phyloP scores from a whole-genome alignment of 1,140 invertebrate species.

The Pygmarrhopalites habei region DNA sequence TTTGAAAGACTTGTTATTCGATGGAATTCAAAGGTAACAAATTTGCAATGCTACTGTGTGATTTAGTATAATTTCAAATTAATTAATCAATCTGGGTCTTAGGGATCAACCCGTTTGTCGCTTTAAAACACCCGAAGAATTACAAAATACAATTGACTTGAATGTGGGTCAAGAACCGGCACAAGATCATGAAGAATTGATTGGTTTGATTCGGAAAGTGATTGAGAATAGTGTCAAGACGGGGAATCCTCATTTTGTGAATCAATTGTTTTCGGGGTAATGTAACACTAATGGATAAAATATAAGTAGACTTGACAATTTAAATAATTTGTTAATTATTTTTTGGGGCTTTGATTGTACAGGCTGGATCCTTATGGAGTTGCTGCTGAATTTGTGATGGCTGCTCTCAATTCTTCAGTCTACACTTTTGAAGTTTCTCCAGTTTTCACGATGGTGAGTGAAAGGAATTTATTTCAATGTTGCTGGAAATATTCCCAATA shows the following conservation, averaged over 20 bases:
- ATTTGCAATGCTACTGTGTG: too few relatives aligned
- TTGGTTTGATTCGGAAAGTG: conserved; percentile 57
- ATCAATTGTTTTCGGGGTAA: conserved; percentile 66
- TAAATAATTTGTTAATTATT: not conserved
- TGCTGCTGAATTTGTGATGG: conserved; percentile 74
- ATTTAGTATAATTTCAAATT: too few relatives aligned
- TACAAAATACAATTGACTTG: conserved; percentile 60
- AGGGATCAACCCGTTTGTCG: conserved; percentile 59
- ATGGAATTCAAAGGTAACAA: conserved; percentile 55
- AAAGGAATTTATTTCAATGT: too few relatives aligned
- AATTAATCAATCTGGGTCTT: too few relatives aligned
- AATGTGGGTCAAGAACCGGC: conserved; percentile 52
- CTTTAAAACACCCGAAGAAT: conserved; percentile 61
- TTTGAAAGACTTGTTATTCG: conserved; percentile 64
- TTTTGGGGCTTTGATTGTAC: conserved; percentile 36
- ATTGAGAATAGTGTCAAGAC: conserved; percentile 78
- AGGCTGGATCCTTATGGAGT: conserved; percentile 78
- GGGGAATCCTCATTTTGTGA: conserved; percentile 77
- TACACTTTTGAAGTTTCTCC: conserved; percentile 89
- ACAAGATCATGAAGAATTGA: conserved; percentile 57
- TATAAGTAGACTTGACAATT: not conserved
- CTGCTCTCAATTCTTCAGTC: conserved; percentile 76
- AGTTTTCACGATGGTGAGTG: conserved; percentile 76
- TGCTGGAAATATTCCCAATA: too few relatives aligned
- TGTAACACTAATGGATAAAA: not conserved